Conservation (phyloP, 2,888 invertebrate species). For the Cryptops parisi region DNA sequence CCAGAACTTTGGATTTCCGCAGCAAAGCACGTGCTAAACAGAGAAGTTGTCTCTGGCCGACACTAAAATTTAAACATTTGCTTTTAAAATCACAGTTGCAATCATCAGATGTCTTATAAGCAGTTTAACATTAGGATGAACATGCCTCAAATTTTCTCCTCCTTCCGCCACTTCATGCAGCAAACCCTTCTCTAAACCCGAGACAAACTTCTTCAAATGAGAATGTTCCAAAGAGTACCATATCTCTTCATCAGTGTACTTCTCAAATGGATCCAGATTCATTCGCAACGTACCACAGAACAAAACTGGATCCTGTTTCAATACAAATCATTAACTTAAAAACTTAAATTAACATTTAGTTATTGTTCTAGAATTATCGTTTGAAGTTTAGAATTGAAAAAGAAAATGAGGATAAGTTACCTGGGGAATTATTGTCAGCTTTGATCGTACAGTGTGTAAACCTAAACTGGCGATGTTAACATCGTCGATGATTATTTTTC, state of each 20-base stretch:
- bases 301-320: conserved; percentile 20
- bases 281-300: conserved; percentile 21
- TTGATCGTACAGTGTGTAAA: conserved; percentile 29
- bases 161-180: conserved; percentile 14
- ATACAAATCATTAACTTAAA: conserved; percentile 4
- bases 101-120: background rate
- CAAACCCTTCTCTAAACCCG: conserved; percentile 10
- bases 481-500: conserved; percentile 29
- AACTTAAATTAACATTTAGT: background rate
- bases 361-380: background rate
- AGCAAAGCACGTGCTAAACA: conserved; percentile 37
- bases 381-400: background rate
- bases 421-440: conserved; percentile 33
- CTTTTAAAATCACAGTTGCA: no score
- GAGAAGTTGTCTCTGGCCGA: conserved; percentile 37
- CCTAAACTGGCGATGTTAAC: conserved; percentile 28
- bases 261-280: conserved; percentile 21
- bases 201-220: conserved; percentile 20
- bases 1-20: conserved; percentile 34
- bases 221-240: conserved; percentile 21
- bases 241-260: conserved; percentile 19
- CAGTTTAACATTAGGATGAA: background rate
- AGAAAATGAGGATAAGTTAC: conserved; percentile 17
- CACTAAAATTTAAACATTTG: conserved; percentile 25
- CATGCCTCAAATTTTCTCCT: conserved; percentile 18